Conservation (phyloP, 1,140 invertebrate species). For the Sycophaga agraensis region DNA sequence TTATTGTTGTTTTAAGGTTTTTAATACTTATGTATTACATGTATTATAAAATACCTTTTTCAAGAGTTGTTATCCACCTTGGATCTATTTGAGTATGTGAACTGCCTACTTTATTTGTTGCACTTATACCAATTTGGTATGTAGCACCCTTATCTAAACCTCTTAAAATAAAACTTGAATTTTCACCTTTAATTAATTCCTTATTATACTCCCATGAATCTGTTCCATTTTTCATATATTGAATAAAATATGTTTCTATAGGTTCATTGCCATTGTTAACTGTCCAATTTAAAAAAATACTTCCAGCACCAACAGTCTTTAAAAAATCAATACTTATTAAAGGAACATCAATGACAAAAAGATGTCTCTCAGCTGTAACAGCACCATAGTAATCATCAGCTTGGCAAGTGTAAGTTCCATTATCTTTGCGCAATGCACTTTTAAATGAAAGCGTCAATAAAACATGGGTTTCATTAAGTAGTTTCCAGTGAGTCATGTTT, state of each 20-base stretch:
- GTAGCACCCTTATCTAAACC: constrained; percentile 63
- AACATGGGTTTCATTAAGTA: constrained; percentile 62
- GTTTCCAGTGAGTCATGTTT: constrained; percentile 42
- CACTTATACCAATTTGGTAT: constrained; percentile 63
- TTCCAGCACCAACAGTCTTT: constrained; percentile 71
- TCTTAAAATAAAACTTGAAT: constrained; percentile 66
- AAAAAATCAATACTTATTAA: constrained; percentile 71
- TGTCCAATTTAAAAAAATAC: constrained; percentile 83
- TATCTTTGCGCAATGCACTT: constrained; percentile 65
- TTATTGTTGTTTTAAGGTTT: not conserved
- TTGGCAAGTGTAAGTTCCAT: constrained; percentile 66
- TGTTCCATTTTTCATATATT: constrained; percentile 63
- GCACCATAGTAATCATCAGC: constrained; percentile 29
- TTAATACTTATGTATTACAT: not conserved
- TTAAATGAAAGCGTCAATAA: constrained; percentile 60
- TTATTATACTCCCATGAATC: constrained; percentile 59
- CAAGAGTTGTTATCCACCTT: constrained; percentile 63
- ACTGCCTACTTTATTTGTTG: constrained; percentile 60
- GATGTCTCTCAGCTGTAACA: constrained; percentile 50
- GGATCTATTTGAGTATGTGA: constrained; percentile 56
- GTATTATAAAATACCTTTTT: constrained; percentile 49
- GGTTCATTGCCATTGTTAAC: constrained; percentile 74
- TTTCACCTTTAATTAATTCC: constrained; percentile 60
- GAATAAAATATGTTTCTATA: constrained; percentile 66
- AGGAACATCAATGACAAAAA: constrained; percentile 71